Evolutionary conservation across 1,140 invertebrate genomes (phyloP).

Genomic region (Cherax destructor): DNA sequence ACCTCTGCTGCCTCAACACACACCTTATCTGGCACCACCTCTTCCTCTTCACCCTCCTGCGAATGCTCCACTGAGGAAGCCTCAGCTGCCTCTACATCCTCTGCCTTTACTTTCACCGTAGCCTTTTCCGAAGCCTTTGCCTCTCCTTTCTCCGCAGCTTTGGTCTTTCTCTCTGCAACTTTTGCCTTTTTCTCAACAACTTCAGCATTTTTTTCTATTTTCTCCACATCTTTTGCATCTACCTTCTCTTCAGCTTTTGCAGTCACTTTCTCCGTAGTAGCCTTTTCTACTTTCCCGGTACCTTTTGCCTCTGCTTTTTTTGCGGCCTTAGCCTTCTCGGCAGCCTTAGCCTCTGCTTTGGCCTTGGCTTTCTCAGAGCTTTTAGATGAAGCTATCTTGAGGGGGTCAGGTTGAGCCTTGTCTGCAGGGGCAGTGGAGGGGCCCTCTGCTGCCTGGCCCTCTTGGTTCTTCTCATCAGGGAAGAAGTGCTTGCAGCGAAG

Average conservation of each 20-base stretch:
- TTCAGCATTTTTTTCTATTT: background rate
- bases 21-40: no score
- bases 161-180: background rate
- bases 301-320: background rate
- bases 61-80: background rate
- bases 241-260: background rate
- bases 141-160: background rate
- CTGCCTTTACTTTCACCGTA: background rate
- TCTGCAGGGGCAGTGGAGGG: background rate
- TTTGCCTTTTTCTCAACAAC: background rate
- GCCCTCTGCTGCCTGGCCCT: background rate
- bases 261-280: background rate
- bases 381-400: no score
- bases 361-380: background rate
- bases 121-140: background rate
- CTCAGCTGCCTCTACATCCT: background rate
- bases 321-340: background rate
- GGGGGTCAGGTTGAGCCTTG: background rate
- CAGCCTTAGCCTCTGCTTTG: background rate
- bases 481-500: constrained; percentile 47
- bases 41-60: background rate
- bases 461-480: constrained; percentile 3
- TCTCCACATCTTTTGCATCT: background rate
- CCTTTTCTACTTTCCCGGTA: background rate
- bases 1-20: no score